Evolutionary conservation across 1,140 invertebrate genomes (phyloP).

Genomic region (Hestina assimilis): DNA sequence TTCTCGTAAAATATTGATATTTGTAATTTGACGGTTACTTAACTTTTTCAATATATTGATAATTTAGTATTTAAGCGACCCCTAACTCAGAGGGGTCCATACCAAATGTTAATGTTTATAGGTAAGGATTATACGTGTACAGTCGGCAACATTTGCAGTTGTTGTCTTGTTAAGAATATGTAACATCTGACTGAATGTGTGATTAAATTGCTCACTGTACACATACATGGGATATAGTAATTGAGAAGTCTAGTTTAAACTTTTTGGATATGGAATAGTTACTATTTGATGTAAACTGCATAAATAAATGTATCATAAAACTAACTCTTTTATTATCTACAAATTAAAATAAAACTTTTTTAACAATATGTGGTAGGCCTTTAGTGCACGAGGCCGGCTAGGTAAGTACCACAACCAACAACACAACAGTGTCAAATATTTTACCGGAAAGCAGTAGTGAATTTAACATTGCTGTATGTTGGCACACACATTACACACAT

Average conservation of each 20-base stretch:
- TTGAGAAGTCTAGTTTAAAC: slow-evolving; percentile 15
- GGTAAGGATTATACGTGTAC: slow-evolving; percentile 16
- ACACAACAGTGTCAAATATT: too few relatives aligned
- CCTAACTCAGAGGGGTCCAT: slow-evolving; percentile 26
- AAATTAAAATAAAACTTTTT: too few relatives aligned
- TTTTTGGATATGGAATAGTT: slow-evolving; percentile 43
- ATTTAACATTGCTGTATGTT: too few relatives aligned
- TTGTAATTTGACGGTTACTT: neutral
- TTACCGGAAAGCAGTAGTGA: too few relatives aligned
- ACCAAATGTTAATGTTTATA: slow-evolving; percentile 38
- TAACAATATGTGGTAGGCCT: too few relatives aligned
- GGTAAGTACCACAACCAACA: too few relatives aligned
- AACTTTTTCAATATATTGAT: slow-evolving; percentile 10
- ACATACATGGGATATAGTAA: slow-evolving; percentile 4
- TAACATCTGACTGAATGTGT: neutral
- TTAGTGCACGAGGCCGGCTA: too few relatives aligned
- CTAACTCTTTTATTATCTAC: neutral
- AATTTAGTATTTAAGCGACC: slow-evolving; percentile 14
- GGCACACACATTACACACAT: too few relatives aligned
- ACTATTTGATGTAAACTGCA: slow-evolving; percentile 60
- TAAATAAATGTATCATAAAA: slow-evolving; percentile 66
- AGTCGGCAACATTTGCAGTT: slow-evolving; percentile 1
- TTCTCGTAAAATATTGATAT: neutral
- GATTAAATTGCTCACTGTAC: slow-evolving; percentile 11
- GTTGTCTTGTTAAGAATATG: neutral